Evolutionary conservation across 23 tunicate species (phyloP), one percentile per base, ranked within the genome.

Genomic region (Botrylloides violaceus): DNA sequence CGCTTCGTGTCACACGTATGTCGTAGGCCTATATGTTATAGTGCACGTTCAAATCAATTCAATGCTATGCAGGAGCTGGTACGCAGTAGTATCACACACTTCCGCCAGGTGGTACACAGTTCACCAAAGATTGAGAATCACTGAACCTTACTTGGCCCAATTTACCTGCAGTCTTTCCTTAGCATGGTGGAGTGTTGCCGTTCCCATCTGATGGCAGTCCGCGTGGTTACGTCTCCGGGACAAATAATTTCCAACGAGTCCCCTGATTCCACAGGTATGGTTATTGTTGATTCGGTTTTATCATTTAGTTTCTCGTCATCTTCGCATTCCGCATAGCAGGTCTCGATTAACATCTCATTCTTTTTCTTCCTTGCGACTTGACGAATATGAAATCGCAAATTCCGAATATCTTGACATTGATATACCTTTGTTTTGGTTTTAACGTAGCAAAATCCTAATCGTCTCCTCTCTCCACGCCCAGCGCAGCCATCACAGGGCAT

Each of bases 401-500:
- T 68, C 30, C 61, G 26, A 7, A 43, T 20, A 37, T 68, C 58
- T 1, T 23, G 26, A 26, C 74, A 68, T 12, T 68, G 74, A 19
- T 21, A 36, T 5, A 36, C 9, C 1, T 43, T 28, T 4, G 56
- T 37, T 68, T n/a, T 28, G 1, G 74, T 68, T 26, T 39, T 68
- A 35, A 68, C 58, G 32, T 68, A 68, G 47, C 74, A 68, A 68
- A 68, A 68, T 12, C 74, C 74, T 25, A 68, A 68, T 22, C 74
- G 43, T 19, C 58, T 35, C 25, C 74, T 39, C 20, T 68, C 74
- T 7, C 74, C 74, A 21, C 49, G 26, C 15, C 74, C 74, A 19
- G 74, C 74, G 37, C 74, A 68, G 26, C 74, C 74, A 25, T 68
- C 74, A 37, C 74, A 68, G 0, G 74, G 58, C 56, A 37, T 37